Evolutionary conservation across 2,113 vertebrate genomes (phyloP).

Genomic region (Tychaedon coryphoeus): DNA sequence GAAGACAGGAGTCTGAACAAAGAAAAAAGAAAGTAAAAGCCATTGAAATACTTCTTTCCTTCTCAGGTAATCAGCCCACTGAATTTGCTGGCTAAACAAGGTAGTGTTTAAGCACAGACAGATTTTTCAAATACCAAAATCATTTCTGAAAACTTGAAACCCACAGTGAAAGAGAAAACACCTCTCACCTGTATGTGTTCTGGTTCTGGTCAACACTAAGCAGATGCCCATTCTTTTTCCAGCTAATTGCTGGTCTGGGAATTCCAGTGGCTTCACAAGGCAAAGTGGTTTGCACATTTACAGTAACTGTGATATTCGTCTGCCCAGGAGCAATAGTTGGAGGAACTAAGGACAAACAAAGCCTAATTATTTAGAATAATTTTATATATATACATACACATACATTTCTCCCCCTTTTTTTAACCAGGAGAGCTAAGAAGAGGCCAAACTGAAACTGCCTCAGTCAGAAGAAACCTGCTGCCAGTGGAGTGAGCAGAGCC

Average conservation of each 20-base stretch:
- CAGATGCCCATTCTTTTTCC: constrained; percentile 84
- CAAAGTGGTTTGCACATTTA: constrained; percentile 92
- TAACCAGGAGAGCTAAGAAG: neutral
- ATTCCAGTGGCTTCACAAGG: constrained; percentile 90
- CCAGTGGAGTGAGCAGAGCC: neutral
- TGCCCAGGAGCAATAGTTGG: constrained; percentile 80
- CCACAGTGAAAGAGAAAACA: neutral
- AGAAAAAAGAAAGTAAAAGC: constrained; percentile 8
- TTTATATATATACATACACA: rapidly evolving
- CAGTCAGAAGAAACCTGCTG: neutral
- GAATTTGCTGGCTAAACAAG: neutral
- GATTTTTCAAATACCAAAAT: neutral
- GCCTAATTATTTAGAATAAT: neutral
- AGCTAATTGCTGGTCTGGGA: constrained; percentile 85
- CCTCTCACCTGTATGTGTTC: constrained; percentile 89
- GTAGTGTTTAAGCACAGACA: neutral
- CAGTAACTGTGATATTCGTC: constrained; percentile 82
- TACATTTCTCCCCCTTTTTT: neutral
- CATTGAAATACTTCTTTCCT: neutral
- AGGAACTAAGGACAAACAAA: constrained; percentile 77
- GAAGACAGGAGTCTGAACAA: constrained; percentile 87
- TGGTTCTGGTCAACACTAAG: constrained; percentile 92
- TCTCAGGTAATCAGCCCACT: neutral
- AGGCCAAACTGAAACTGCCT: neutral
- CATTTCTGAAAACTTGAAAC: neutral